Evolutionary conservation across 1,140 invertebrate genomes (phyloP), one percentile per base, ranked within the genome.

Genomic region (Rhyzopertha dominica): DNA sequence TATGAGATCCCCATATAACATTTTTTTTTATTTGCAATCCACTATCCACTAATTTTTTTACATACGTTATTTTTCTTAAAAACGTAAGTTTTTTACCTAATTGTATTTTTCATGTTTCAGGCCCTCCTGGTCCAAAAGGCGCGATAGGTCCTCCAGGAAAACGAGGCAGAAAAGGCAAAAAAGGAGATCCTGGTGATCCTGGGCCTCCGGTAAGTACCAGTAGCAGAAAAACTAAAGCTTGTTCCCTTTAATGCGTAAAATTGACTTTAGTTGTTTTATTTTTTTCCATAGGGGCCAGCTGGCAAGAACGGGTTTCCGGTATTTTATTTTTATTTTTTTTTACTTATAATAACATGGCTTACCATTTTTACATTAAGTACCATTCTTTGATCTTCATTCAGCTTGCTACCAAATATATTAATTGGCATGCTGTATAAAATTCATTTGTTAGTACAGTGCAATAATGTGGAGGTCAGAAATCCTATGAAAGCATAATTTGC

Each of bases 221-320:
- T 20, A n/a, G n/a, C n/a, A n/a, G n/a, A n/a, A n/a, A n/a, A n/a
- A n/a, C n/a, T n/a, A 35, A 8, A 17, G 28, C 14, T 24, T 35
- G 26, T 47, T 41, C 37, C 37, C 17, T 41, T 35, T 41, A 41
- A 36, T 35, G n/a, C 19, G n/a, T 35, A 26, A 26, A n/a, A 8
- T 8, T 26, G 8, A 26, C 25, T 56, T 60, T 56, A 54, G 10
- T 50, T 55, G 44, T 58, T 52, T 54, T 61, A 55, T 63, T 54
- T 54, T 54, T 59, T 46, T 47, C 81, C 81, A 54, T 77, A 87
- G 85, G 87, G 87, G 67, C 69, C 78, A 54, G 74, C 80, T 66
- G 86, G 86, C 63, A 88, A 88, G 73, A 87, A 86, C 71, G 87
- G 87, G 76, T 89, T 89, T 80, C 87, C 86, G 81, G 87, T 90